These are phyloP conservation scores for Hiodon tergisus DNA, from an alignment of 2,113 vertebrate genomes.

Conservation along the genomic window DNA sequence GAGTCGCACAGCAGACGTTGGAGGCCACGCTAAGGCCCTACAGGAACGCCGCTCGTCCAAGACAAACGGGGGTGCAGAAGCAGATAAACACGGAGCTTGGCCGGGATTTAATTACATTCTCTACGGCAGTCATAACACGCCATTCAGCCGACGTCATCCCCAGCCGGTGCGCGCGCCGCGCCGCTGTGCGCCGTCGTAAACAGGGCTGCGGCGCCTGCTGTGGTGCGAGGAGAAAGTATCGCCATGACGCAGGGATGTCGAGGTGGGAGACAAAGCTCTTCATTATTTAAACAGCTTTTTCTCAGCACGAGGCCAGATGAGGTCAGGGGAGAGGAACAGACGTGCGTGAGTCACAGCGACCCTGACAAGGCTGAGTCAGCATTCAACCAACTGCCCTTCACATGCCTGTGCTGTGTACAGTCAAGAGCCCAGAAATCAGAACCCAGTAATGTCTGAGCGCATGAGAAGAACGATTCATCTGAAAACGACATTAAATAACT, in stretches of 20 bases:
- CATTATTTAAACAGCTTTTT: background rate
- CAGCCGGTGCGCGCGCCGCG: background rate
- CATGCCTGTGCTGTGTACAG: background rate
- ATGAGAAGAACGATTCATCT: too few relatives aligned
- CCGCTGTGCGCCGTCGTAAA: too few relatives aligned
- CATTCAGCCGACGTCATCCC: background rate
- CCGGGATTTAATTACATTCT: background rate
- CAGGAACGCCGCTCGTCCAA: background rate
- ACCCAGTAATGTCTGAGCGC: too few relatives aligned
- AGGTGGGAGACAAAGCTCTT: background rate
- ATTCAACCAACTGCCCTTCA: background rate
- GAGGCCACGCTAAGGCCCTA: background rate
- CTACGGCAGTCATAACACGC: background rate
- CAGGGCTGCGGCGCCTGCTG: background rate
- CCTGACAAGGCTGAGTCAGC: conserved; percentile 1
- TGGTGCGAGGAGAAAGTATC: background rate
- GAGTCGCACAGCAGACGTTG: too few relatives aligned
- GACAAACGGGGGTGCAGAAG: too few relatives aligned
- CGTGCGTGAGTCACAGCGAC: background rate
- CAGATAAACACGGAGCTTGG: background rate
- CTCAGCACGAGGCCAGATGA: background rate
- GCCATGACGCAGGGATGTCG: background rate
- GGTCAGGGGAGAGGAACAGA: background rate
- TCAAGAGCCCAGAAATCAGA: background rate
- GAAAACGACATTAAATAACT: too few relatives aligned